Evolutionary conservation across 1,140 invertebrate genomes (phyloP).

Genomic region (Argopecten irradians): DNA sequence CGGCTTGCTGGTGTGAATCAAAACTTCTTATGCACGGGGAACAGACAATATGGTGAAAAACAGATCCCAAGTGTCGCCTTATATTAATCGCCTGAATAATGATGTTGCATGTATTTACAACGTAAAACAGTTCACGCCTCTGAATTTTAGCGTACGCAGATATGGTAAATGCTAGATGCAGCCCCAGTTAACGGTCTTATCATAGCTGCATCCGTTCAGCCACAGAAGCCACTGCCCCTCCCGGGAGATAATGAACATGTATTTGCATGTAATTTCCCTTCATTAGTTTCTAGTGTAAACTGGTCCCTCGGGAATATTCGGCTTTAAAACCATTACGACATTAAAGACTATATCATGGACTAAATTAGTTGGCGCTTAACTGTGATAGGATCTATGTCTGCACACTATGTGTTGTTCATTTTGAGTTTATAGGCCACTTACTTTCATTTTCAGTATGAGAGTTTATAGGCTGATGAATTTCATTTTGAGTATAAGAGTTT

Average conservation of each 20-base stretch:
- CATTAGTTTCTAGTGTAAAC: neutral
- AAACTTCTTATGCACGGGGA: neutral
- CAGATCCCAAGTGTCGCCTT: neutral
- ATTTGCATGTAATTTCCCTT: slow-evolving; percentile 11
- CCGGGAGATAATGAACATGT: neutral
- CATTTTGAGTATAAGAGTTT: too few species aligned
- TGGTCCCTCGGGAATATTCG: neutral
- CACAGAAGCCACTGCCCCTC: neutral
- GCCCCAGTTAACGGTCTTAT: neutral
- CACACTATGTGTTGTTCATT: neutral
- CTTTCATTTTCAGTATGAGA: neutral
- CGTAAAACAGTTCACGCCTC: neutral
- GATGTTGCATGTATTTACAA: slow-evolving; percentile 22
- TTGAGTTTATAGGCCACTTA: neutral
- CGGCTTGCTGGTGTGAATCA: neutral
- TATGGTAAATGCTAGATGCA: neutral
- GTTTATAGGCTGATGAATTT: neutral
- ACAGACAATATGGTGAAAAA: slow-evolving; percentile 8
- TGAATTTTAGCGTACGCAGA: neutral
- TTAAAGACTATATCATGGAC: neutral
- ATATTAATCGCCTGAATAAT: slow-evolving; percentile 8
- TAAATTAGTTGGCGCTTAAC: neutral
- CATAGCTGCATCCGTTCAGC: neutral
- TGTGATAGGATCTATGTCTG: neutral
- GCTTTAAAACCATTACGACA: neutral